Evolutionary conservation across 1,140 invertebrate genomes (phyloP), one percentile per base, ranked within the genome.

Genomic region (Kradibia gibbosae): DNA sequence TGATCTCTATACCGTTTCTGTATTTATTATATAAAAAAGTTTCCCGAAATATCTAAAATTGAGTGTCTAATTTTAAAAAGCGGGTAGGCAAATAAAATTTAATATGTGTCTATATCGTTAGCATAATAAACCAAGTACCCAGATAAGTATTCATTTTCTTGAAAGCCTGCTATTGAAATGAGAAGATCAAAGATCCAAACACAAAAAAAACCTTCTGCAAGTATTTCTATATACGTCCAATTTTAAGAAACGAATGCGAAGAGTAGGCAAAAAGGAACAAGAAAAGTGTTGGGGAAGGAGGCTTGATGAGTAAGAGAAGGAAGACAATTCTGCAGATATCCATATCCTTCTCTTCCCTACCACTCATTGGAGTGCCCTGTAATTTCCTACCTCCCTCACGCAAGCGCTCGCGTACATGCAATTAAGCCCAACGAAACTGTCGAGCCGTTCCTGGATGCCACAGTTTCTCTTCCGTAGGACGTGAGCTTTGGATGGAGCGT

Each of bases 381-480:
- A 62, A 78, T 73, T 82, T 76, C 62, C 73, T 75, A 60, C n/a
- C 60, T 53, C 20, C 60, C n/a, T 31, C 25, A 3, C 28, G 39
- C 25, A 11, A 28, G 34, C 15, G 34, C 53, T 28, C 67, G 74
- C 81, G 67, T 73, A 78, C 81, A 82, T 82, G 81, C 75, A 82
- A 82, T 82, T 82, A 82, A 82, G 78, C 81, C 81, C n/a, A 73
- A 75, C 55, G 71, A 79, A 78, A 78, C 79, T 82, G 75, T 82
- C 76, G 70, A 45, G 53, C 70, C 76, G 62, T 82, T 82, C 75
- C 62, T 42, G 39, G 31, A 28, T 70, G 53, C 57, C 17, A 36
- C 50, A 22, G 22, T 22, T 17, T n/a, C 22, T 65, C 8, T 8
- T 67, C 60, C 31, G 31, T 22, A 45, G n/a, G 42, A 78, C 53